Conservation (phyloP, 1,140 invertebrate species). For the Papilio aristodemus region DNA sequence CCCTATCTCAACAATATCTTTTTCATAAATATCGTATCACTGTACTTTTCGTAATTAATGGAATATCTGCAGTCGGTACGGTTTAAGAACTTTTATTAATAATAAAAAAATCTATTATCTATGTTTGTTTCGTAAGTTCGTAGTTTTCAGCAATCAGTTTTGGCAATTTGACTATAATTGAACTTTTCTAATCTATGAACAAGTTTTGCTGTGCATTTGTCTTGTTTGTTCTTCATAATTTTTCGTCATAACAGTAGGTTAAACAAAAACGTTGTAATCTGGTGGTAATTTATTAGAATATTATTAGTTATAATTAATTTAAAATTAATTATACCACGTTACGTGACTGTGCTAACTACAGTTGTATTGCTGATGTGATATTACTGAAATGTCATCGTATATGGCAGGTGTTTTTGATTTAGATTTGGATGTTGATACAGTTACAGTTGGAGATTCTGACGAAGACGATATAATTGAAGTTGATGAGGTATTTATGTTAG, state of each 20-base stretch:
- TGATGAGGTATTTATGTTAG: constrained; percentile 84
- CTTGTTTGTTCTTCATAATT: constrained; percentile 47
- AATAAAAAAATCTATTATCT: too few relatives aligned
- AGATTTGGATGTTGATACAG: constrained; percentile 87
- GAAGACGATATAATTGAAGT: constrained; percentile 93
- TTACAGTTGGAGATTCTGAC: constrained; percentile 87
- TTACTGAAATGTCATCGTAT: constrained; percentile 80
- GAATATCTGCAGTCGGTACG: too few relatives aligned
- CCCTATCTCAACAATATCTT: too few relatives aligned
- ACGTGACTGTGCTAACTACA: constrained; percentile 42
- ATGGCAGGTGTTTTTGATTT: constrained; percentile 95
- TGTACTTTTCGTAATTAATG: too few relatives aligned
- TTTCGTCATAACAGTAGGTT: constrained; percentile 33
- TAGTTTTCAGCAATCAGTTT: not conserved
- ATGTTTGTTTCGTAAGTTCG: too few relatives aligned
- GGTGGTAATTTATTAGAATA: constrained; percentile 28
- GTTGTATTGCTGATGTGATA: constrained; percentile 72
- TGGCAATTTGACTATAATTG: not conserved
- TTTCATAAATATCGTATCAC: too few relatives aligned
- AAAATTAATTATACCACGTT: constrained; percentile 29
- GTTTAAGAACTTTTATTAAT: too few relatives aligned
- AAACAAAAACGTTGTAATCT: constrained; percentile 18
- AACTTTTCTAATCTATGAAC: constrained; percentile 32
- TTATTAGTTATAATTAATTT: constrained; percentile 22
- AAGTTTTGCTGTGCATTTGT: constrained; percentile 43